Evolutionary conservation across 2,113 vertebrate species (phyloP), one percentile per base, ranked within the genome.

Genomic region (Nerophis lumbriciformis): DNA sequence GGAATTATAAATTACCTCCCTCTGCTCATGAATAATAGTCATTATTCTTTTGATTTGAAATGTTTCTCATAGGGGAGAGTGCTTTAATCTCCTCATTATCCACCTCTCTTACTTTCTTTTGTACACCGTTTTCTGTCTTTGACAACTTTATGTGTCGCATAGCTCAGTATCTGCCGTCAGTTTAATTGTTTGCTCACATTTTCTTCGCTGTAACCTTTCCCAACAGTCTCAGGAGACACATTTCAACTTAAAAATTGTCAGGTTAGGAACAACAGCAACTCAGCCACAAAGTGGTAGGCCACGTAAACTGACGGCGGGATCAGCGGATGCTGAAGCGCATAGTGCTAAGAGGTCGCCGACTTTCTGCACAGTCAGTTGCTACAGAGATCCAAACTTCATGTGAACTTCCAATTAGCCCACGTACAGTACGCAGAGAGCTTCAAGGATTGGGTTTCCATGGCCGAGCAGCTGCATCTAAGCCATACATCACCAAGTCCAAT

Each of bases 101-200:
- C 7, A 16, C 48, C 36, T n/a, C 38, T 38, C 21, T 3, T 59
- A 44, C 13, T 66, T 28, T 51, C n/a, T 49, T 48, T 44, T 11
- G 4, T 69, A 1, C 54, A 37, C 59, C 14, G 59, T 8, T 1
- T 45, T 45, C 11, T 11, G 42, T 12, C 42, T 42, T 42, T 42
- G 39, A 42, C 39, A 28, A 28, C 28, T 28, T 28, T 42, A 9
- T 45, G 42, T 12, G n/a, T 52, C 58, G 61, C 59, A 54, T 21
- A 55, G 53, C 65, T 16, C n/a, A 56, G 61, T 49, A 75, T 59
- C 19, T 70, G 58, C 67, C 70, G 72, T 72, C 68, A 21, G 19
- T 70, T 76, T 71, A 80, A 81, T 74, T 78, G 73, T 79, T 76
- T 69, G 57, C 69, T 64, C 62, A 66, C 59, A 62, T 82, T 69